These are phyloP conservation scores for Parasteatoda tepidariorum DNA, from an alignment of 1,140 invertebrate species.

Conservation along the genomic window DNA sequence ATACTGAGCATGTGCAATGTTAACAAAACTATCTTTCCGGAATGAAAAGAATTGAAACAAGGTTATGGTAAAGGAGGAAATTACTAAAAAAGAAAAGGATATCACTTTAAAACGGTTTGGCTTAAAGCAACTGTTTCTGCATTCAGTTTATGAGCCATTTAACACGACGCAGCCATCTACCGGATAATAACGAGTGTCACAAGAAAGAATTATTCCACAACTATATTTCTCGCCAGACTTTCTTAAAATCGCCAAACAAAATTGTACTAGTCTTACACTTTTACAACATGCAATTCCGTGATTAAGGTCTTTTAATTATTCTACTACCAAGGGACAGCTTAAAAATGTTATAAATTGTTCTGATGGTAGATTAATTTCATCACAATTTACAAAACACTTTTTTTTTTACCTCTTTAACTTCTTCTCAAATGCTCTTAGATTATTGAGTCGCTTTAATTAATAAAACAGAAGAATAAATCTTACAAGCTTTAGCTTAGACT, in stretches of 20 bases:
- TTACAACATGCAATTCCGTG: conserved; percentile 33
- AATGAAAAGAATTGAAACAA: neutral
- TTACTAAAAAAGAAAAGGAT: neutral
- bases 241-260: conserved; percentile 2
- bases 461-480: neutral
- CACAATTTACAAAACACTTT: neutral
- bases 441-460: conserved; percentile 29
- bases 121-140: neutral
- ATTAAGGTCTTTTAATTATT: conserved; percentile 39
- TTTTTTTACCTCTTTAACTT: neutral
- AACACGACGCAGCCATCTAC: neutral
- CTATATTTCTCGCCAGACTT: neutral
- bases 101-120: neutral
- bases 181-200: conserved; percentile 28
- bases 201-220: conserved; percentile 17
- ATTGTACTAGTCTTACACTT: neutral
- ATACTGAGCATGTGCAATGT: neutral
- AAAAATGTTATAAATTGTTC: conserved; percentile 40
- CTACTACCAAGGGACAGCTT: conserved; percentile 15
- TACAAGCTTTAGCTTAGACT: neutral
- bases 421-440: conserved; percentile 9
- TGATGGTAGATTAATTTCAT: conserved; percentile 40
- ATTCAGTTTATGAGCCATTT: neutral
- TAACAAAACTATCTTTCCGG: neutral
- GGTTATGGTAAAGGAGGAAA: neutral